phyloP scores from a whole-genome alignment of 2,113 vertebrate species.

The Mustela lutreola region DNA sequence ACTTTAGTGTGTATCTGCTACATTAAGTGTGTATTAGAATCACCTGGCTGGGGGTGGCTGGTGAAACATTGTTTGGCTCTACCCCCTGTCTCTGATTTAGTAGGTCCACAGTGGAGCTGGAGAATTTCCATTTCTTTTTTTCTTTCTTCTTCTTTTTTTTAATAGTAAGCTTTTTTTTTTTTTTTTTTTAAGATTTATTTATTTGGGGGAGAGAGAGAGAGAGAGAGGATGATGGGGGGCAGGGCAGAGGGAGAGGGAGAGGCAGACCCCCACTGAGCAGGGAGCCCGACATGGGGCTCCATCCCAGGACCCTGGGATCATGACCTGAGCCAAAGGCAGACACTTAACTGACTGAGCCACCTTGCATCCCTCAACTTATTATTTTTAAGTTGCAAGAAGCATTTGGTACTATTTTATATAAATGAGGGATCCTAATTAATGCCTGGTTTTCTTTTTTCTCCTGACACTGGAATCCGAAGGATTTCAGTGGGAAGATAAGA shows the following conservation, averaged over 20 bases:
- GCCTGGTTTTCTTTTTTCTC: constrained; percentile 15
- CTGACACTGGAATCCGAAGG: neutral
- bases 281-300: too few species aligned
- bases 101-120: neutral
- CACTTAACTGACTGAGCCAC: too few species aligned
- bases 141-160: neutral
- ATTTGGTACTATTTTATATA: constrained; percentile 15
- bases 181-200: too few species aligned
- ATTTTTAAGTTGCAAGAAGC: neutral
- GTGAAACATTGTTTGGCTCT: neutral
- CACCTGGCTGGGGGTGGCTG: neutral
- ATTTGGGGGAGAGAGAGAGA: too few species aligned
- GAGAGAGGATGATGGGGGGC: too few species aligned
- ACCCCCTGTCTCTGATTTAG: neutral
- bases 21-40: neutral
- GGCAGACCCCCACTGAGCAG: too few species aligned
- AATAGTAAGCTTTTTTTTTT: neutral
- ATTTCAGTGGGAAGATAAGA: neutral
- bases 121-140: neutral
- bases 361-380: neutral
- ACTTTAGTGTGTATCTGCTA: neutral
- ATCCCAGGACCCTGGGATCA: too few species aligned
- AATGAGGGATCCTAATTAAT: neutral
- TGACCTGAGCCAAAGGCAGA: too few species aligned
- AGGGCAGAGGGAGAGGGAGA: too few species aligned